phyloP scores from a whole-genome alignment of 2,888 invertebrate genomes.

The Chalcosyrphus nemorum region DNA sequence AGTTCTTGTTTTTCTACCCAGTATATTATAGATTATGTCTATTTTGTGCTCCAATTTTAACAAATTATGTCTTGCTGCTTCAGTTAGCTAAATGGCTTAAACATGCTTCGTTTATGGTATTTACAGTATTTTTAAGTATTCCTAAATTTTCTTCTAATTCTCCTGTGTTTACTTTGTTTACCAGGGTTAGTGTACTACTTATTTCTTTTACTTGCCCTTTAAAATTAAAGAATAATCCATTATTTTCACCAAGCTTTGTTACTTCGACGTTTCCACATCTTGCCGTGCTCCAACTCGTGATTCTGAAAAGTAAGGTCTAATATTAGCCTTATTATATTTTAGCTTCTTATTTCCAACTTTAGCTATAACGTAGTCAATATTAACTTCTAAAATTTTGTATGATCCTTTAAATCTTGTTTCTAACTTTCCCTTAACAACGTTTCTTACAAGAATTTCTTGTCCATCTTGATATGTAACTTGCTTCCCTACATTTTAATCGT shows the following conservation, averaged over 20 bases:
- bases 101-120: background rate
- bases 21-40: background rate
- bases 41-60: background rate
- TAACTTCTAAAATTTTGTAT: background rate
- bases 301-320: constrained; percentile 16
- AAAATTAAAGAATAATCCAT: background rate
- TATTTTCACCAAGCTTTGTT: background rate
- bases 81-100: background rate
- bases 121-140: background rate
- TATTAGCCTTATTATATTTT: background rate
- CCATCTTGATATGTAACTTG: background rate
- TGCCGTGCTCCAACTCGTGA: background rate
- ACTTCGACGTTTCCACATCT: constrained; percentile 1
- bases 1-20: background rate
- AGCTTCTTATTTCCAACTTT: constrained; percentile 16
- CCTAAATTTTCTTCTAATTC: background rate
- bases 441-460: background rate
- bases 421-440: background rate
- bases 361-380: background rate
- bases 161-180: background rate
- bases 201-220: background rate
- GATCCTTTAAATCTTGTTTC: constrained; percentile 3
- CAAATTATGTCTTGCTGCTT: background rate
- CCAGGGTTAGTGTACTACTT: background rate
- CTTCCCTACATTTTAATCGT: constrained; percentile 1